These are phyloP conservation scores for Clamator glandarius DNA, from an alignment of 2,797 vertebrate genomes.

Conservation along the genomic window DNA sequence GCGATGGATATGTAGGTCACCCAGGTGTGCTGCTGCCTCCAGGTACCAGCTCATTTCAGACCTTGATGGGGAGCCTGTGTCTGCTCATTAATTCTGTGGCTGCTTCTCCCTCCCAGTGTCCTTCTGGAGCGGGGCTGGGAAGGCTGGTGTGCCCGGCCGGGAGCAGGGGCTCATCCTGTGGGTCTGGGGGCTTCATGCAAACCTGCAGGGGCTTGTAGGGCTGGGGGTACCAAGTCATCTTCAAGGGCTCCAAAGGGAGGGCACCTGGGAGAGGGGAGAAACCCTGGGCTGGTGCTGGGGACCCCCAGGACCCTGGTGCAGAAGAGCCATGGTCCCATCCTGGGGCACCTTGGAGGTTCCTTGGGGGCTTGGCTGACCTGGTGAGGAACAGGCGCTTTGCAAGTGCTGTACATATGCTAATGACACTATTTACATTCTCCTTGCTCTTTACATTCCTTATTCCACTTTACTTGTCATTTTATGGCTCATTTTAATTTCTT, in stretches of 20 bases:
- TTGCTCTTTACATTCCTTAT: not conserved
- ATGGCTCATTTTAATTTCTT: not conserved
- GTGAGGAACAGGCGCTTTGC: not conserved
- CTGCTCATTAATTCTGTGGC: not conserved
- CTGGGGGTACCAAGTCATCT: fast-evolving
- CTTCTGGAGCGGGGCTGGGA: not conserved
- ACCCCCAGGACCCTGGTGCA: fast-evolving
- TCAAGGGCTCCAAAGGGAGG: not conserved
- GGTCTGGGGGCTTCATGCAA: not conserved
- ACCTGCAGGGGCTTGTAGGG: not conserved
- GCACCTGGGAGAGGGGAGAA: too few relatives aligned
- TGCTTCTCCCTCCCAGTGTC: not conserved
- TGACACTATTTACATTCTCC: not conserved
- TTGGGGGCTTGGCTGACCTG: not conserved
- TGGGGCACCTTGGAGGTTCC: not conserved
- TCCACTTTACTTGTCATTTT: conserved; percentile 17
- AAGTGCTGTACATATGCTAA: not conserved
- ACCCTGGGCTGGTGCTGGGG: not conserved
- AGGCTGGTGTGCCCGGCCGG: fast-evolving
- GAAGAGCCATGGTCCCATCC: fast-evolving
- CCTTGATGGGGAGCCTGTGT: not conserved
- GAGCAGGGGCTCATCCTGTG: fast-evolving
- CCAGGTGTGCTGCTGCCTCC: conserved; percentile 37
- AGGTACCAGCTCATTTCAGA: not conserved
- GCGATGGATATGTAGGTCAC: not conserved